Evolutionary conservation across 1,140 invertebrate species (phyloP).

Genomic region (Scaptomyza graminum): DNA sequence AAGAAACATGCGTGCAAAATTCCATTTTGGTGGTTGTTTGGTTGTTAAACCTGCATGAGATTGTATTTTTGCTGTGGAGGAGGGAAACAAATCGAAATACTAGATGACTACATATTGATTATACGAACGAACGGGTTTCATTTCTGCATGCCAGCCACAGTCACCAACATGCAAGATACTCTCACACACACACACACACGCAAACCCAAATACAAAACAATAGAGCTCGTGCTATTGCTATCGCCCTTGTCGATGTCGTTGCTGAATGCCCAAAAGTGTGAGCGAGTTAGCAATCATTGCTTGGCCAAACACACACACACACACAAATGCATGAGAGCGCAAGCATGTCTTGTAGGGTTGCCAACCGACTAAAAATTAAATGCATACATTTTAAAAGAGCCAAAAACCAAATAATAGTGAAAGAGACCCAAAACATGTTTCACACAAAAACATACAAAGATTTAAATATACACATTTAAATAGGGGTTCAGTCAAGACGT

Average conservation of each 20-base stretch:
- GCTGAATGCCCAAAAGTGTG: not conserved
- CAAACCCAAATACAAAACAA: constrained; percentile 33
- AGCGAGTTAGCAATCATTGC: constrained; percentile 32
- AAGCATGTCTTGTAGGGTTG: constrained; percentile 35
- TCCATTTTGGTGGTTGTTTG: constrained; percentile 32
- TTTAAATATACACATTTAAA: not conserved
- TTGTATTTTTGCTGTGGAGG: not conserved
- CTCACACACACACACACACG: constrained; percentile 14
- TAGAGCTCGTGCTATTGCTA: constrained; percentile 22
- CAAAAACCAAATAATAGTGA: not conserved
- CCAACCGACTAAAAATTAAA: constrained; percentile 15
- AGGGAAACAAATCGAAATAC: constrained; percentile 39
- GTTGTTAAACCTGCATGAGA: constrained; percentile 43
- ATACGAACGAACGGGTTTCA: constrained; percentile 76
- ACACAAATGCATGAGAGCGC: constrained; percentile 23
- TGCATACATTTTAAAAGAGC: constrained; percentile 3
- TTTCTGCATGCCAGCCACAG: constrained; percentile 51
- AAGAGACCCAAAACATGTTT: not conserved
- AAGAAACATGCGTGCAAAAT: constrained; percentile 64
- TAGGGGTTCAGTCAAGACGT: no score
- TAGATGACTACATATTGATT: constrained; percentile 75
- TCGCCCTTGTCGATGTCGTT: constrained; percentile 24
- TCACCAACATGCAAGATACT: constrained; percentile 23
- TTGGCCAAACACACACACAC: constrained; percentile 24
- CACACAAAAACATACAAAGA: not conserved